Percentiles rank a stretch among this genome's conserved stretches.
Conservation (phyloP, 1,140 invertebrate genomes). For the Copidosoma floridanum region DNA sequence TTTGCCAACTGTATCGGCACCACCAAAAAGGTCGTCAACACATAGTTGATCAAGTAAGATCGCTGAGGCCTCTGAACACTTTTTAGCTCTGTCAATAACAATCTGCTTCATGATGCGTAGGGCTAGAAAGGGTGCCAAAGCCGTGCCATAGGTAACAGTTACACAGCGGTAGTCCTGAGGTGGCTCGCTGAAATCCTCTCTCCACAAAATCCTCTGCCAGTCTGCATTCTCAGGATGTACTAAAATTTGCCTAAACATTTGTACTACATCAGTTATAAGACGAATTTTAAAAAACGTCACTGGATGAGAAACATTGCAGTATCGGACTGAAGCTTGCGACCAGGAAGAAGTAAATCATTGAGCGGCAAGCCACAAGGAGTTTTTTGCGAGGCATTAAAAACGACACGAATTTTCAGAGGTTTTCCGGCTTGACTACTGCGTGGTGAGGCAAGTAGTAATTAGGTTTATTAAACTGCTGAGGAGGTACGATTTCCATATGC, state of each 20-base stretch:
- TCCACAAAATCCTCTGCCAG: conserved; percentile 19
- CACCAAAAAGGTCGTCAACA: conserved; percentile 5
- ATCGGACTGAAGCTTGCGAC: conserved; percentile 20
- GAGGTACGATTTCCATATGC: background rate
- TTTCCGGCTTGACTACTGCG: no score
- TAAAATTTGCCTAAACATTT: no score
- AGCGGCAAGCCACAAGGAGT: background rate
- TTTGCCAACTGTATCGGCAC: background rate
- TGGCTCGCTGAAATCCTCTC: background rate
- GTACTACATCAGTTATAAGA: background rate
- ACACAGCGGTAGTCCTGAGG: conserved; percentile 4
- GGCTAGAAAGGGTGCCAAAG: conserved; percentile 19
- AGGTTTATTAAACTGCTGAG: background rate
- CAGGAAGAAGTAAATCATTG: background rate
- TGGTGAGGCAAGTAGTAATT: conserved; percentile 27
- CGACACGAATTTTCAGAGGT: background rate
- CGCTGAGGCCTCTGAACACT: background rate
- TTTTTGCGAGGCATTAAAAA: conserved; percentile 10
- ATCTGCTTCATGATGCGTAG: background rate
- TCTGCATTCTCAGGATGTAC: conserved; percentile 7
- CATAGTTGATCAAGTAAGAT: background rate
- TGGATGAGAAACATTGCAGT: background rate
- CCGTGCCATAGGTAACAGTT: conserved; percentile 14
- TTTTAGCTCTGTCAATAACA: background rate
- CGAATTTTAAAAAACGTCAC: no score